A percentile compares a stretch with the other conserved stretches of the same genome.
Evolutionary conservation across 2,888 invertebrate species (phyloP).

Genomic region (Zeuzera pyrina): DNA sequence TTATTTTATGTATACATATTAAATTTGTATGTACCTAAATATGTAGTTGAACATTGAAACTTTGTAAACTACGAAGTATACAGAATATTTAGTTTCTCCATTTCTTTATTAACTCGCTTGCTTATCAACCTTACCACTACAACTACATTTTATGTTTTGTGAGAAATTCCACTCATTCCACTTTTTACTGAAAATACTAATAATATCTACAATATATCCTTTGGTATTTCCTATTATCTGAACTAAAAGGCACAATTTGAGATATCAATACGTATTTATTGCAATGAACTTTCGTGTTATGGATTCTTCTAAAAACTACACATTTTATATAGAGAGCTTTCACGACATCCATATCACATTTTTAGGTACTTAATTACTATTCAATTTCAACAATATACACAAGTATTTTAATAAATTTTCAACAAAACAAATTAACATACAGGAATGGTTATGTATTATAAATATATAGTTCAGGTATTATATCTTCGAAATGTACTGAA

Average conservation of each 20-base stretch:
- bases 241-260: too few species aligned
- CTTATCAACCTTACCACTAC: too few species aligned
- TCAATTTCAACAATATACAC: conserved; percentile 60
- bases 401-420: conserved; percentile 37
- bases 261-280: conserved; percentile 25
- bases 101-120: too few species aligned
- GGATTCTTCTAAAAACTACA: conserved; percentile 39
- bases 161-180: too few species aligned
- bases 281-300: conserved; percentile 35
- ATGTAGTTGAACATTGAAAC: too few species aligned
- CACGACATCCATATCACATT: conserved; percentile 71
- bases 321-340: conserved; percentile 60
- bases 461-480: conserved; percentile 16
- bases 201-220: too few species aligned
- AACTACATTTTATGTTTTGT: too few species aligned
- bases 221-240: too few species aligned
- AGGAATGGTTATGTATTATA: conserved; percentile 51
- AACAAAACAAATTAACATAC: conserved; percentile 47
- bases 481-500: conserved; percentile 14
- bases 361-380: conserved; percentile 45
- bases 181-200: too few species aligned
- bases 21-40: too few species aligned
- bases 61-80: too few species aligned
- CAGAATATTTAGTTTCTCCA: too few species aligned
- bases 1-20: not conserved